Evolutionary conservation across 53 echinoderm and acorn worm genomes (phyloP), one percentile per base, ranked within the genome.

Genomic region (Holothuria leucospilota): DNA sequence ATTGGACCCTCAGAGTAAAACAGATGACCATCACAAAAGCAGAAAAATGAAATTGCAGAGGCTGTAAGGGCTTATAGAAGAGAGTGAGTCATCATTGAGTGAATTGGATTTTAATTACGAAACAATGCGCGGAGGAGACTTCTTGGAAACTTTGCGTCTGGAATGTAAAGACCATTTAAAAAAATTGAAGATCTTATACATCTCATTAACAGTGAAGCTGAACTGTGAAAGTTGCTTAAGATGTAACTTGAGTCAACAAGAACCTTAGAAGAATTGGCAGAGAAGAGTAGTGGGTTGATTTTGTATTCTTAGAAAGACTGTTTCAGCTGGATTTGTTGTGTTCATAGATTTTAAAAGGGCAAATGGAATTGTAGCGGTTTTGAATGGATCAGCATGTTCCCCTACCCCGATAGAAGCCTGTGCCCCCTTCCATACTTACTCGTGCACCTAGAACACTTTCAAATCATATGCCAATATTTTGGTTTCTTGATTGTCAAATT

Each of bases 91-190:
- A 49, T 49, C 49, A 13, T 34, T 3, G 34, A 49, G 49, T 49
- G 49, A 49, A 11, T 49, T 49, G 49, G 0, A 11, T 0, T 2
- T 4, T 13, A 11, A 49, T 49, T 49, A 49, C 49, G 13, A 49
- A 9, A 49, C 3, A 11, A 49, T 13, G 4, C 49, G 13, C 1
- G 49, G 49, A 49, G 72, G 49, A 72, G 72, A 72, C 49, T 20
- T 13, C n/a, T 25, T 72, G 18, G 16, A 72, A 41, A 12, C 23
- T 72, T 23, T 72, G 20, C 41, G 41, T 18, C 42, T 39, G 72
- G 20, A 72, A 30, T 72, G 72, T 72, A 15, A 21, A 5, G 72
- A 72, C 21, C 72, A 72, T 21, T 46, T 72, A 21, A 39, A 72
- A 15, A 72, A 41, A 2, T 72, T 41, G 42, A 41, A 41, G 72